Evolutionary conservation across 2,888 invertebrate species (phyloP), one percentile per base, ranked within the genome.

Genomic region (Pachydiplax longipennis): DNA sequence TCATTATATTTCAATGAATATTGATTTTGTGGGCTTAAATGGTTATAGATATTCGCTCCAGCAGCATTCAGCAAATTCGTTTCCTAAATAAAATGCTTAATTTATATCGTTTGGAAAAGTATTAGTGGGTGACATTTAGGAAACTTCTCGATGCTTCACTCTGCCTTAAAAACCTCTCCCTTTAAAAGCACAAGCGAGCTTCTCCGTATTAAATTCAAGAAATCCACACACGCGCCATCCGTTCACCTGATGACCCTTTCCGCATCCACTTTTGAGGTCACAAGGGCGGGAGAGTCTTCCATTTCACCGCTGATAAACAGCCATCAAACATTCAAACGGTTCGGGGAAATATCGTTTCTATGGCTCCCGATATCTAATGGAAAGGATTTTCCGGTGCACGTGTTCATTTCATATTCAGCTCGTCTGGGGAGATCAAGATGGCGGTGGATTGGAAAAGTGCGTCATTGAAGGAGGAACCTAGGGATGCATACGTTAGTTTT

Each of bases 241-340:
- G 18, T 53, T 18, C 1, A 18, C 37, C 58, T 18, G 10, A 15
- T 58, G 6, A 53, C 35, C 22, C 61, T 87, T 37, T n/a, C 61
- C 61, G 4, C 87, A 35, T 4, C 87, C 40, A 35, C 22, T 40
- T 61, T 87, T 13, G 61, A 61, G n/a, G 61, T 53, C 37, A 37
- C 22, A 65, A 13, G 8, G 31, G 65, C 10, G 65, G 37, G 35
- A 61, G 37, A 65, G 58, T 61, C 83, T 61, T 87, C 87, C 31
- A 87, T 87, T 58, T 87, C 87, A 3, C 12, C 65, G 65, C 87
- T 37, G 87, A 87, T 87, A 87, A 87, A 87, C 87, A 65, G 65
- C 61, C 61, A 87, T 87, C 87, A 87, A 87, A 87, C 61, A 87
- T 87, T 87, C 58, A 87, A 87, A 87, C 87, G 83, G 83, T 35